Conservation (phyloP, 2,888 invertebrate genomes). For the Pecten maximus region DNA sequence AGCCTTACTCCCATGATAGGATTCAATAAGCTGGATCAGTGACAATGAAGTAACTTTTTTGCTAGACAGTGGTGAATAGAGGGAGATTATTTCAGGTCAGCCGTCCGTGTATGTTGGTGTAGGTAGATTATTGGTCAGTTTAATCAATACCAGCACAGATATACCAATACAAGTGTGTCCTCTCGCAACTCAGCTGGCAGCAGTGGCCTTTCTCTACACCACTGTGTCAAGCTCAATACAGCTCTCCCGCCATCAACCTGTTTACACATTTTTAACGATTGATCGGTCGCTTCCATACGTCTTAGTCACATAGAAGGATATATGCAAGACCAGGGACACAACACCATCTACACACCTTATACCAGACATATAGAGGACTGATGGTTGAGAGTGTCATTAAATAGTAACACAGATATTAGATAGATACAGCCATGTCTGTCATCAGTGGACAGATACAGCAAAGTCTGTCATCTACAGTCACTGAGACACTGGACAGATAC, state of each 20-base stretch:
- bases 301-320: constrained; percentile 20
- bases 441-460: neutral
- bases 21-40: constrained; percentile 23
- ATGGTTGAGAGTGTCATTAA: neutral
- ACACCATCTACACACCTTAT: neutral
- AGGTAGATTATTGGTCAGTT: constrained; percentile 35
- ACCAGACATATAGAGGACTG: neutral
- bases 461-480: neutral
- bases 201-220: neutral
- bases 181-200: neutral
- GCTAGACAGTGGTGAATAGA: constrained; percentile 21
- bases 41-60: constrained; percentile 21
- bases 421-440: neutral
- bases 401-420: neutral
- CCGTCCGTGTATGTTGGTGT: constrained; percentile 10
- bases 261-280: constrained; percentile 35
- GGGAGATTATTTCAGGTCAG: constrained; percentile 9
- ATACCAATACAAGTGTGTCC: constrained; percentile 22
- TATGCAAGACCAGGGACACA: neutral
- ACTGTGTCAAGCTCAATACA: neutral
- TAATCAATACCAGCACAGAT: constrained; percentile 29
- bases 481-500: neutral
- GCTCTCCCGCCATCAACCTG: constrained; percentile 1
- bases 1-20: neutral
- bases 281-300: constrained; percentile 28